Base-by-base conservation (phyloP, 1,140 invertebrate species). In the Drosophila parabipectinata region DNA sequence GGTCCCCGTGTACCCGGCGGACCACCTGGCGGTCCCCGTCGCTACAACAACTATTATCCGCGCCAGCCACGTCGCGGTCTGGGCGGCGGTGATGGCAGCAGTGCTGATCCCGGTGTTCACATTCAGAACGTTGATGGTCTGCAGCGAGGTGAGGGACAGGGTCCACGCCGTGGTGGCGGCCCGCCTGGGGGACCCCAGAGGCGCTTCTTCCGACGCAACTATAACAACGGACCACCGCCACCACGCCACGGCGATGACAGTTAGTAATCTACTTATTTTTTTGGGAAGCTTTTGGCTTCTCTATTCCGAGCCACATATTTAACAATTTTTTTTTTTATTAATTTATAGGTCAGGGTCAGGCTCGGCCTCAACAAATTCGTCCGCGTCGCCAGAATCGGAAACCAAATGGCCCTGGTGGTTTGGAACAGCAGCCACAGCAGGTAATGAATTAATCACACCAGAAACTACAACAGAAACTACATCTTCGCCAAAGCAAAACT, bases 171-270 rank as follows among this genome's bases (percentile, higher is more conserved):
- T 53, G 92, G 93, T 32, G 92, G 93, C 12, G 83, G 77, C 34
- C 91, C 92, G 84, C 90, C 84, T 37, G 92, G 93, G 26, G 92
- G 93, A 60, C 93, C 93, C 39, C 93, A 94, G 69, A 93, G 95
- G 77, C 93, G 95, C 62, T 95, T 94, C 91, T 95, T 94, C 93
- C 94, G 94, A 63, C 94, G 95, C 75, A 94, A 93, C 87, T 93
- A 94, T 60, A 93, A 94, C 56, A 93, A 94, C 60, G 93, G 93
- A 50, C 71, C 73, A 63, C 81, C 82, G 68, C 79, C 88, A 39
- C 79, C 84, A 55, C 78, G 88, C 55, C 94, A 37, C 34, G 34
- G 93, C 72, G 94, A 94, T 80, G 94, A 94, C 79, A 93, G 93
- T 66, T 92, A 94, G 93, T 91, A 79, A 88, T 90, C 4, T 44